Base-by-base conservation (phyloP, 2,113 vertebrate species). In the Myotis brandtii region DNA sequence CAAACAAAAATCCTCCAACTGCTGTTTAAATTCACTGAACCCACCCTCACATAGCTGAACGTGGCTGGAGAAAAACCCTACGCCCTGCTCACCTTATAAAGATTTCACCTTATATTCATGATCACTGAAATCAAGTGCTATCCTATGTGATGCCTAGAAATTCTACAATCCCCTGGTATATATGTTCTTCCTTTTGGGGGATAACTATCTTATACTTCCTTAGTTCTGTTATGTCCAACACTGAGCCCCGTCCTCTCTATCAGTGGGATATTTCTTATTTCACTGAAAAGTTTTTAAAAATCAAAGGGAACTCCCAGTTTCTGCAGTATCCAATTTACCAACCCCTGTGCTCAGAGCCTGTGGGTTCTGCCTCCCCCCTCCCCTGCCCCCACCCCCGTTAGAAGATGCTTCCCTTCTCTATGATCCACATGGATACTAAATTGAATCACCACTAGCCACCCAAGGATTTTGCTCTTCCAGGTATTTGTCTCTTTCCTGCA, bases 371-470 rank as follows among this genome's bases (percentile, higher is more conserved):
- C 73, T 79, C 43, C 43, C 43, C 6, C n/a, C n/a, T n/a, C n/a
- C n/a, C n/a, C n/a, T n/a, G n/a, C n/a, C n/a, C n/a, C 5, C 4
- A 4, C 21, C 25, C 9, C 4, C 54, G 0, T 23, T 43, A 9
- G 34, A 86, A 82, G 40, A 62, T 43, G 6, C 10, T 62, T 82
- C 37, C 16, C 43, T 76, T 37, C n/a, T 37, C 21, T 27, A 3
- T 48, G 40, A 23, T 93, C 14, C 9, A 62, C 17, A 37, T 80
- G 54, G 43, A n/a, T 66, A 11, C 10, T 64, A 48, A 32, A 40
- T 9, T 21, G 88, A 52, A 67, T 75, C 64, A 86, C 8, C 27
- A 56, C 11, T 85, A 80, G 11, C 32, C 56, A 43, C 21, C 12
- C 30, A 56, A 43, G 2, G 16, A 81, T 88, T 56, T 80, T 56